Conservation (phyloP, 1,140 invertebrate species). For the Drosophila busckii region DNA sequence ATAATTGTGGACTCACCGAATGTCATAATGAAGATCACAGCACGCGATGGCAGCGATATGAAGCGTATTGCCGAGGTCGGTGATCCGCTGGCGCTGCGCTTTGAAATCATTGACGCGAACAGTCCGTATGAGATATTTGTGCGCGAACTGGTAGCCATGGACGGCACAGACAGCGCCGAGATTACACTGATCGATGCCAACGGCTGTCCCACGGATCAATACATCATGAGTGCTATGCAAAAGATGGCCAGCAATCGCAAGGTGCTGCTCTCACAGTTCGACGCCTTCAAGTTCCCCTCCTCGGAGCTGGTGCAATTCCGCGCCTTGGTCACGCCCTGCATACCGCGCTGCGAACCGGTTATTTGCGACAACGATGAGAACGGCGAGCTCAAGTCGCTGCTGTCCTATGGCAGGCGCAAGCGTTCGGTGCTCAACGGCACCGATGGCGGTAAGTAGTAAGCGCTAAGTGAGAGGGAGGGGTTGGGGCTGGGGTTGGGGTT, state of each 20-base stretch:
- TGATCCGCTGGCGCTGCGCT: constrained; percentile 92
- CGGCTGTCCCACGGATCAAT: constrained; percentile 95
- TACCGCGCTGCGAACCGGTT: constrained; percentile 94
- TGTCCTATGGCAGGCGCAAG: constrained; percentile 86
- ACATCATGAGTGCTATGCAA: constrained; percentile 94
- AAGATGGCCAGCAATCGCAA: constrained; percentile 88
- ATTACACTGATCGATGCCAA: constrained; percentile 94
- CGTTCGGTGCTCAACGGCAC: constrained; percentile 66
- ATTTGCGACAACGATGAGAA: constrained; percentile 90
- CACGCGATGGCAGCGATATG: constrained; percentile 86
- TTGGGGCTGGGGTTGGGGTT: too few relatives aligned
- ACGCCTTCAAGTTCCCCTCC: constrained; percentile 97
- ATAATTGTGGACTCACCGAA: constrained; percentile 94
- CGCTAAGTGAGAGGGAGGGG: too few relatives aligned
- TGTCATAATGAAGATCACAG: constrained; percentile 95
- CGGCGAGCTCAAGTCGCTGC: constrained; percentile 87
- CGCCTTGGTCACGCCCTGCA: constrained; percentile 94
- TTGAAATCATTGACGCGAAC: constrained; percentile 94
- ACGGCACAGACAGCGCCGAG: constrained; percentile 93
- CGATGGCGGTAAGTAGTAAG: constrained; percentile 70
- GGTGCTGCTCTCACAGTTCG: constrained; percentile 90
- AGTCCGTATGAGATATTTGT: constrained; percentile 97
- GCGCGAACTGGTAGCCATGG: constrained; percentile 94
- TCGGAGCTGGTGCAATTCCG: constrained; percentile 96
- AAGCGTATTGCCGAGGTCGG: constrained; percentile 91